Base-by-base conservation (phyloP, 2,797 vertebrate species). In the Moxostoma hubbsi region DNA sequence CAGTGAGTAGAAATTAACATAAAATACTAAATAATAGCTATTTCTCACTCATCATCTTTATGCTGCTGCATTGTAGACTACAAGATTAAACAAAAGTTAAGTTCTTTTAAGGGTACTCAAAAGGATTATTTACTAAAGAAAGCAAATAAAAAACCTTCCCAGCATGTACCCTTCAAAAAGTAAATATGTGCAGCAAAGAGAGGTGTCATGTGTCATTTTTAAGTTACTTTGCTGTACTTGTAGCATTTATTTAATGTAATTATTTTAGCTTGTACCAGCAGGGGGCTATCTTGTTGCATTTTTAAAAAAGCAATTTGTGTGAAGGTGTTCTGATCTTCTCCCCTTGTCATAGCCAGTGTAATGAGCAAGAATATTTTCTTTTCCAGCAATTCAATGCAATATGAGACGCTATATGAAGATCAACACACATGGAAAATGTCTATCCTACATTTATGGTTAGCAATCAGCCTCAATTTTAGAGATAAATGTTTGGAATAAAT, bases 221-320 rank as follows among this genome's bases (percentile, higher is more conserved):
- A 72, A 58, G 1, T 13, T 11, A 6, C 7, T 47, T 9, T 24
- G 5, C n/a, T 72, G 10, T 18, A 15, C 7, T 9, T 72, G n/a
- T 47, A 72, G 5, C 47, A 9, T 70, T 10, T 7, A 55, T 47
- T 15, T 47, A 11, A 24, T 7, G 3, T 55, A 55, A 4, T 11
- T 16, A 3, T n/a, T 57, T n/a, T 36, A 36, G 6, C 7, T 75
- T n/a, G 11, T 36, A 16, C 75, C 74, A 68, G 55, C n/a, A 68
- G 65, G 7, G 55, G 65, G 75, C 75, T 43, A 64, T 61, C 13
- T 67, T 36, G 45, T 36, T 36, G 45, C 45, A 6, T 43, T 67
- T 49, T 58, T n/a, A 76, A 70, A 65, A 75, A 36, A 36, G 36
- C 36, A 36, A 36, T 36, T 36, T 36, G 4, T 36, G 36, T 36